Base-by-base conservation (phyloP, 1,140 invertebrate species). In the Rhagoletis zephyria region DNA sequence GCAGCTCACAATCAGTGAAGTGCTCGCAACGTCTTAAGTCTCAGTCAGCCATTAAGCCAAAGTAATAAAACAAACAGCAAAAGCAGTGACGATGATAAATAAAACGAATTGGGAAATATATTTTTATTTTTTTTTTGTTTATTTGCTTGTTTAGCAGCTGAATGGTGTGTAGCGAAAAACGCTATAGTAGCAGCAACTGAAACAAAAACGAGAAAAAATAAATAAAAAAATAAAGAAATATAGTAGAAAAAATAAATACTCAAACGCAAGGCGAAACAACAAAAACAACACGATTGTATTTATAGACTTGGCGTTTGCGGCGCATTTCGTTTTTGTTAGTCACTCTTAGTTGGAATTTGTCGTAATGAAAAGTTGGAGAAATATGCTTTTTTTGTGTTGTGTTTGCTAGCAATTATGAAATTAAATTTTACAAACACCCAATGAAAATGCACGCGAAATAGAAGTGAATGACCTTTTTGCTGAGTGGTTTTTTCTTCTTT, bases 31-130 rank as follows among this genome's bases (percentile, higher is more conserved):
- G 48, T 45, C 48, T 9, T 16, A 48, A 45, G 45, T 40, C 30
- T n/a, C 74, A 81, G 74, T 81, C 48, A 51, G 51, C n/a, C 74
- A 81, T 48, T 56, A 56, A 81, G 51, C 74, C 48, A 81, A 81
- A 81, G 51, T 81, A 81, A 51, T 56, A 56, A 59, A 81, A 56
- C 51, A 81, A 81, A 56, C 3, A 81, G 14, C 2, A 48, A 48
- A 40, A 48, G 42, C 40, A 16, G 48, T 30, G 74, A 19, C 48
- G 48, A 19, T 81, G 74, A 30, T 2, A 12, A 48, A 77, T 30
- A n/a, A 30, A 81, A n/a, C 45, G 48, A 81, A 81, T 81, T 74
- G 67, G 45, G 67, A 74, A 74, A 74, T 74, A 45, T 74, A 12
- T 60, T 7, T 40, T 0, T 67, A 19, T 1, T 1, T 67, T 7